Conservation (phyloP, 92 coral and sea anemone species). For the Plumapathes pennacea region DNA sequence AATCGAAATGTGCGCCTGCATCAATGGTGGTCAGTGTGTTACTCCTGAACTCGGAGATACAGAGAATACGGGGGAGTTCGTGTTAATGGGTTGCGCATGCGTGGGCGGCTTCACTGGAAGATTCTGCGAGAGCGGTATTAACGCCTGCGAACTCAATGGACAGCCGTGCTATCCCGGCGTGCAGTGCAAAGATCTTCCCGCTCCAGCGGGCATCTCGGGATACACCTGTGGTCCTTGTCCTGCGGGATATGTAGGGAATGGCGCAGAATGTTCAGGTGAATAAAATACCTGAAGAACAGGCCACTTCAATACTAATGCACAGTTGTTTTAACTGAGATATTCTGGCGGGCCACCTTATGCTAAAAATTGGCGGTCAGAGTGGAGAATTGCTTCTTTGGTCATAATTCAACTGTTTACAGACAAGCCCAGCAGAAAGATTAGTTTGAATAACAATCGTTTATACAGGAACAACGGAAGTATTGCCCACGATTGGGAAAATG, state of each 20-base stretch:
- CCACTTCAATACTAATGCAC: not conserved
- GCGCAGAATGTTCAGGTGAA: slow-evolving; percentile 64
- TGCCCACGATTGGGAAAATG: too few species aligned
- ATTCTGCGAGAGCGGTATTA: slow-evolving; percentile 59
- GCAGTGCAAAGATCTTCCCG: slow-evolving; percentile 61
- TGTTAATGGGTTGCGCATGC: slow-evolving; percentile 58
- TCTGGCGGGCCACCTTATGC: not conserved
- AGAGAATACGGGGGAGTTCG: slow-evolving; percentile 30
- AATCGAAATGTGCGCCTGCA: slow-evolving; percentile 68
- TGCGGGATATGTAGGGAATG: slow-evolving; percentile 61
- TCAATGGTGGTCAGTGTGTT: slow-evolving; percentile 59
- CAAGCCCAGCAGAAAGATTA: too few species aligned
- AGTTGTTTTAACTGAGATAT: not conserved
- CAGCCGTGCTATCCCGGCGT: slow-evolving; percentile 69
- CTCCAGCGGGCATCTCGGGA: slow-evolving; percentile 49
- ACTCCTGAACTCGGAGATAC: slow-evolving; percentile 14
- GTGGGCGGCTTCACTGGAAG: slow-evolving; percentile 59
- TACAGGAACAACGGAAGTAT: too few species aligned
- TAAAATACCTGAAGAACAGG: not conserved
- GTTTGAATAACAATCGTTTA: too few species aligned
- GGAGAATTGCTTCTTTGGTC: too few species aligned
- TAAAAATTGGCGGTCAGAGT: too few species aligned
- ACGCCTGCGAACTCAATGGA: slow-evolving; percentile 60
- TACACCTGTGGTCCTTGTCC: slow-evolving; percentile 84
- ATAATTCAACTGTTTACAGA: too few species aligned